Evolutionary conservation across 2,888 invertebrate genomes (phyloP).

Genomic region (Seladonia tumulorum): DNA sequence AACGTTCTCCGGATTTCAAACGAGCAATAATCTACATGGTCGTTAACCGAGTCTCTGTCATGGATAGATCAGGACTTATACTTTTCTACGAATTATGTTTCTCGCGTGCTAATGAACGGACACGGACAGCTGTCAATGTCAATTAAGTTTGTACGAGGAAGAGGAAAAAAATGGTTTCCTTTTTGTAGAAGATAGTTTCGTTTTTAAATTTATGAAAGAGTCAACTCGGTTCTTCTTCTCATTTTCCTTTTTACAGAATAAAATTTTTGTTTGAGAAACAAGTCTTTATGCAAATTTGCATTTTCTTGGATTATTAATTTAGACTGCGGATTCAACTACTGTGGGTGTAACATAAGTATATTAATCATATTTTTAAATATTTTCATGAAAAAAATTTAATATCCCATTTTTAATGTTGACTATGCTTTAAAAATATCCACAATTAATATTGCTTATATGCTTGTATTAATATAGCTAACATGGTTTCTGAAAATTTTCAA

Average conservation of each 20-base stretch:
- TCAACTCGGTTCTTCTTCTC: not conserved
- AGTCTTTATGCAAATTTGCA: too few species aligned
- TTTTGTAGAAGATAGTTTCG: not conserved
- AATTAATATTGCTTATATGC: too few species aligned
- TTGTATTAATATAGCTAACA: too few species aligned
- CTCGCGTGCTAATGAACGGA: constrained; percentile 5
- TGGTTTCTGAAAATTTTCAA: too few species aligned
- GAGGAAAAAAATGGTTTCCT: not conserved
- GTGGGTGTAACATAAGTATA: too few species aligned
- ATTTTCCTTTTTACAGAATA: not conserved
- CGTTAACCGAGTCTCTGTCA: constrained; percentile 42
- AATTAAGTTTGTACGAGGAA: not conserved
- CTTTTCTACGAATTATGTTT: constrained; percentile 14
- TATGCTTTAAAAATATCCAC: too few species aligned
- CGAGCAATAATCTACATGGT: constrained; percentile 50
- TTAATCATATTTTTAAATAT: too few species aligned
- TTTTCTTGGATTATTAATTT: too few species aligned
- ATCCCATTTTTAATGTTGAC: too few species aligned
- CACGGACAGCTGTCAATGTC: not conserved
- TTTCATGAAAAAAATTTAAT: too few species aligned
- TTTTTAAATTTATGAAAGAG: not conserved
- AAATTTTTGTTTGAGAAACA: too few species aligned
- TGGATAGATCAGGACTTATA: not conserved
- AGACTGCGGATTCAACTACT: too few species aligned
- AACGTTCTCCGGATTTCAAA: constrained; percentile 54